Evolutionary conservation across 2,113 vertebrate genomes (phyloP), one percentile per base, ranked within the genome.

Genomic region (Pterocles orientalis): DNA sequence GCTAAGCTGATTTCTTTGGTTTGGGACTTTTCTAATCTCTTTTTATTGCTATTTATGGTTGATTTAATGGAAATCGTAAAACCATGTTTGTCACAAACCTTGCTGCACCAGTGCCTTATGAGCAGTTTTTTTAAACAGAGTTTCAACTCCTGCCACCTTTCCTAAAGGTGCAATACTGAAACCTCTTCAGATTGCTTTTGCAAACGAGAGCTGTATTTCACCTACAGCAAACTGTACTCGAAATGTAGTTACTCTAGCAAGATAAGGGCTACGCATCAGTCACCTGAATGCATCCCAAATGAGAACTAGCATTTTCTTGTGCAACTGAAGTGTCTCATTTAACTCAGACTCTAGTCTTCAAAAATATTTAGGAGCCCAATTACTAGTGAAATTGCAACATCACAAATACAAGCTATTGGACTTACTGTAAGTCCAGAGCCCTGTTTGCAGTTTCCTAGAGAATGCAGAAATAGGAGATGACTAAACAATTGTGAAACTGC

Each of bases 91-190:
- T 80, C 64, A 51, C 79, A 88, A 89, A 91, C 71, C 68, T 95
- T 91, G 90, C 85, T 95, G 75, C 85, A 96, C 85, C 78, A 94
- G 95, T 97, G 96, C 96, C 96, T 97, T 96, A 96, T 26, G 65
- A 91, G 58, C 69, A 96, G 62, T 14, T 91, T 88, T 83, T 71
- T 79, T 18, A 82, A 94, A 70, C 8, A 57, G n/a, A 18, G 9
- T 54, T 96, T 91, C 62, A 62, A 1, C 86, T 95, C 70, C 70
- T 93, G 70, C 77, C 80, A 43, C 66, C 31, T 85, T 84, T 62
- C 54, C 33, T 54, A 5, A 41, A 66, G 84, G 62, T 80, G 45
- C 73, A 85, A 79, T 76, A 71, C 60, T 71, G 88, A 83, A 92
- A 68, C 33, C 39, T 73, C 82, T 48, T 89, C 80, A 41, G 70